A percentile compares a stretch with the other conserved stretches of the same genome.
Evolutionary conservation across 2,113 vertebrate species (phyloP).

Genomic region (Leuciscus idus): DNA sequence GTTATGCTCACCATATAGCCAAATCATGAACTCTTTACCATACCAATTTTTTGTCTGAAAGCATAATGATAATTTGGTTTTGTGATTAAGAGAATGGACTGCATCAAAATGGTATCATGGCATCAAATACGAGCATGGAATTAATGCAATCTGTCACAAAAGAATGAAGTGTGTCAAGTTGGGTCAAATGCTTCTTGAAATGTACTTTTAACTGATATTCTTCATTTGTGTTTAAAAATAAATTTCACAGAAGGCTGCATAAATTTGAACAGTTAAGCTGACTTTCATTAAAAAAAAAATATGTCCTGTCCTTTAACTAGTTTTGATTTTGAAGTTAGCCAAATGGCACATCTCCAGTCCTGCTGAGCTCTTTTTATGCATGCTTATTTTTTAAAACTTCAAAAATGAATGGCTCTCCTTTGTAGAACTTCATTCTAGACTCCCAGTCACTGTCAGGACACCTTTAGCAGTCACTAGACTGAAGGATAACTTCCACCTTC

Average conservation of each 20-base stretch:
- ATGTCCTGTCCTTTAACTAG: not conserved
- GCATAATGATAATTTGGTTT: not conserved
- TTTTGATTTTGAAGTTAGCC: conserved; percentile 19
- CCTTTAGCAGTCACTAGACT: conserved; percentile 37
- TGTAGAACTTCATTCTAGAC: conserved; percentile 28
- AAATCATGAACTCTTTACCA: not conserved
- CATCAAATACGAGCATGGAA: not conserved
- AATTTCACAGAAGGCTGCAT: not conserved
- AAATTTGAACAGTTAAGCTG: not conserved
- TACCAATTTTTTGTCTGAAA: not conserved
- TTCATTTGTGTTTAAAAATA: not conserved
- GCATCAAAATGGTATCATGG: not conserved
- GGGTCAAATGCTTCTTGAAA: not conserved
- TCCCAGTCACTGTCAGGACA: conserved; percentile 24
- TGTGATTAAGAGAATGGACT: not conserved
- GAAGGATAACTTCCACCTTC: conserved; percentile 40
- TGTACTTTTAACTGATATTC: not conserved
- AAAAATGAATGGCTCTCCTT: not conserved
- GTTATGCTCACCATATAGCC: not conserved
- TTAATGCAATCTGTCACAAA: not conserved
- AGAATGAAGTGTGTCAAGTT: no score
- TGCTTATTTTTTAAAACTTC: conserved; percentile 24
- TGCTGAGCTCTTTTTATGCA: conserved; percentile 15
- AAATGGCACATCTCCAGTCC: not conserved
- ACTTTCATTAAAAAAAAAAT: not conserved